These are phyloP conservation scores for Abrostola tripartita DNA, from an alignment of 2,888 invertebrate species.

Conservation along the genomic window DNA sequence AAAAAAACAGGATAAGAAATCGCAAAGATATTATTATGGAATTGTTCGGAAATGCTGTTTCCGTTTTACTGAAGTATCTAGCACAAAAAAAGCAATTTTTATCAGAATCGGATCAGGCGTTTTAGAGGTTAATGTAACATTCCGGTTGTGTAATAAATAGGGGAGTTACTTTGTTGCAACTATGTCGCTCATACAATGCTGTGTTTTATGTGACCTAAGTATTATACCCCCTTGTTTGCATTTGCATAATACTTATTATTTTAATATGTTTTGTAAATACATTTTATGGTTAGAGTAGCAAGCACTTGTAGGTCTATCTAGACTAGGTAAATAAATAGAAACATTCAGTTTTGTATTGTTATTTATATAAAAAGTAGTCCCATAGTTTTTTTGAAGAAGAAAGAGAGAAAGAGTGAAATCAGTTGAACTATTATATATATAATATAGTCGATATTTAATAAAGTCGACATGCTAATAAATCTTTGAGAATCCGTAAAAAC, in stretches of 20 bases:
- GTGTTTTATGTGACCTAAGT: not conserved
- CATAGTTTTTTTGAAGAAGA: no score
- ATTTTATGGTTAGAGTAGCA: not conserved
- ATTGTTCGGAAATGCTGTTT: not conserved
- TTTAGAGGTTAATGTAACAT: not conserved
- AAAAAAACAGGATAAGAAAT: no score
- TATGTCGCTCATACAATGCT: not conserved
- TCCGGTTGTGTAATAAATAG: not conserved
- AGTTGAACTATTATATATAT: no score
- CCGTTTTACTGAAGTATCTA: not conserved
- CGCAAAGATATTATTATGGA: not conserved
- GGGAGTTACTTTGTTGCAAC: conserved; percentile 1
- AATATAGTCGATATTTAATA: no score
- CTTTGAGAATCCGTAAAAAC: no score
- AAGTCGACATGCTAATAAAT: no score
- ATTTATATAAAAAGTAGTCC: no score
- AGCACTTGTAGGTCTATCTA: not conserved
- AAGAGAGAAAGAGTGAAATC: no score
- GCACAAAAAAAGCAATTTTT: conserved; percentile 1
- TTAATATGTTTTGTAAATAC: conserved; percentile 1
- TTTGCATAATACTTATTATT: not conserved
- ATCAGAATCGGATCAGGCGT: conserved; percentile 11
- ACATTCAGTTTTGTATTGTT: no score
- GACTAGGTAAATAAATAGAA: no score
- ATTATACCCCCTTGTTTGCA: not conserved